A percentile compares a stretch with the other conserved stretches of the same genome.
Conservation (phyloP, 2,888 invertebrate genomes). For the Melikaiella ostensackeni region DNA sequence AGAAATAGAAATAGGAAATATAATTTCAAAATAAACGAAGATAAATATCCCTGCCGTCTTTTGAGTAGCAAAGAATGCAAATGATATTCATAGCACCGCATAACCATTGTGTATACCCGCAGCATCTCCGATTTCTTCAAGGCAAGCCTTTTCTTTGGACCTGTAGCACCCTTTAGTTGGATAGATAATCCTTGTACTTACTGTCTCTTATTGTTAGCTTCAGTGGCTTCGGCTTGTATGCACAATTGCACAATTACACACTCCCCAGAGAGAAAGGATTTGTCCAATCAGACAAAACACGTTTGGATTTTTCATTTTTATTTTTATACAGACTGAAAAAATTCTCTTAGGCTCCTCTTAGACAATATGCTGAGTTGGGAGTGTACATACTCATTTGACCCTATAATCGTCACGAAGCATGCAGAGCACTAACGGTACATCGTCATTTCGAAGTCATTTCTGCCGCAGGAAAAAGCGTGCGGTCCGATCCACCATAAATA, state of each 20-base stretch:
- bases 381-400: not conserved
- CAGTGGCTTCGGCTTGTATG: not conserved
- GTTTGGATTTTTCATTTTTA: not conserved
- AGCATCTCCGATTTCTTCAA: constrained; percentile 22
- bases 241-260: not conserved
- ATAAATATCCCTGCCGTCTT: not conserved
- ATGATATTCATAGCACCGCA: constrained; percentile 16
- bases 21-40: not conserved
- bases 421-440: constrained; percentile 51
- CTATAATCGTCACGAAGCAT: constrained; percentile 40
- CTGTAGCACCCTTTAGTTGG: constrained; percentile 24
- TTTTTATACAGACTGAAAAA: not conserved
- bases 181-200: constrained; percentile 33
- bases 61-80: constrained; percentile 3
- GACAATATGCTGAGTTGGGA: not conserved
- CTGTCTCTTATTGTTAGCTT: constrained; percentile 19
- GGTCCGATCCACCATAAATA: not conserved
- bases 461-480: not conserved
- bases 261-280: not conserved
- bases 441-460: constrained; percentile 48
- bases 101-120: constrained; percentile 8
- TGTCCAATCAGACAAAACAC: not conserved
- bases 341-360: too few species aligned
- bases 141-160: constrained; percentile 13
- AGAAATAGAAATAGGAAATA: not conserved